Evolutionary conservation across 2,113 vertebrate genomes (phyloP), one percentile per base, ranked within the genome.

Genomic region (Clinocottus analis): DNA sequence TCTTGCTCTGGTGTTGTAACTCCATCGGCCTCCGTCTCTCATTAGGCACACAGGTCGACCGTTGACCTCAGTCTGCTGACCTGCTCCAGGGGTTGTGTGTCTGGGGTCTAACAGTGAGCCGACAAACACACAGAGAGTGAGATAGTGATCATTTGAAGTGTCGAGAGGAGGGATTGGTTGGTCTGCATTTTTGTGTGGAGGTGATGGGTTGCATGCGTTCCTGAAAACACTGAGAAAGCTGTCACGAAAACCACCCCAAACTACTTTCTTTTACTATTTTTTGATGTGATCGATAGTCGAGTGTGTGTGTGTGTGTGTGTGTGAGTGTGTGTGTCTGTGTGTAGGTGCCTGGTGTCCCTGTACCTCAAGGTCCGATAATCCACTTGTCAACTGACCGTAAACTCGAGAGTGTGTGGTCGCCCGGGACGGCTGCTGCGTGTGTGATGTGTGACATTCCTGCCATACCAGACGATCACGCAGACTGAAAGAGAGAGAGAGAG

Each of bases 361-460:
- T 67, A 72, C 72, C 72, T 89, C 80, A 80, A 86, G 69, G 75
- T 85, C 80, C 59, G 75, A 85, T 91, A 92, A 92, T 93, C 90
- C 90, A 86, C 87, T 90, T 85, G 92, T 91, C 87, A 89, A 89
- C 80, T 77, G 78, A 89, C 73, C 80, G 86, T 90, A 89, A 92
- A 91, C 81, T 74, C 60, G 14, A 58, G 70, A 79, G 83, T 89
- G 87, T 87, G 87, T 82, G 85, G 89, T 84, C 80, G 72, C 67
- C 67, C 33, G 35, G 67, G 84, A 80, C 75, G 84, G 81, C 75
- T 79, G 78, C 77, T 84, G 78, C 27, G 62, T 85, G 73, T 84
- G 82, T 81, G 81, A 83, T 81, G 90, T 92, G 88, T 89, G 86
- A 88, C 89, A 93, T 94, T 94, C 93, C 85, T 84, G 79, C 75